Evolutionary conservation across 2,797 vertebrate genomes (phyloP), one percentile per base, ranked within the genome.

Genomic region (Periophthalmus magnuspinnatus): DNA sequence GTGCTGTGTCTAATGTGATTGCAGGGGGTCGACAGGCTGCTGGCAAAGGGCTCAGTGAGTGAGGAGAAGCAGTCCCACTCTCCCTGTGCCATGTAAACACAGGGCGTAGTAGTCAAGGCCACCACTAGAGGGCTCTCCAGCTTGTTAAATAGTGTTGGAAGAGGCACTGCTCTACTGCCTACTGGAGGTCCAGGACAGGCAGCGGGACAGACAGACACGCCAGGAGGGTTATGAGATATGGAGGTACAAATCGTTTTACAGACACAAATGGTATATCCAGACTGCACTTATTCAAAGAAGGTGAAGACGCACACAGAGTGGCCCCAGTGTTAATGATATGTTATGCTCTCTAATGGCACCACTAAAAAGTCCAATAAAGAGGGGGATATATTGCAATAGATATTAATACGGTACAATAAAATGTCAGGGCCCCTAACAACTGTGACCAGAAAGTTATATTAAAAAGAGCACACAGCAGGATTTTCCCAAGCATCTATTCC

Each of bases 111-210:
- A 45, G 65, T 63, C 7, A 21, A 41, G 59, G 0, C 0, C 16
- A 38, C 87, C 93, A 93, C 91, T 88, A 91, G 93, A 92, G 93
- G 93, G 90, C 91, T 83, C 91, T 88, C 82, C 72, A 92, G 91
- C 84, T 89, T 86, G 88, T 74, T 72, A 67, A 91, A 91, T 91
- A 52, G 81, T 71, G 74, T n/a, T 19, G 28, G 7, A 60, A 5
- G 47, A n/a, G 48, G 83, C 48, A 71, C 21, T 11, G 10, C 76
- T 77, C 70, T 78, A 71, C 84, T 81, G 69, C 72, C 69, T 28
- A 62, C 48, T 67, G 59, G 10, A 69, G 65, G 68, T 63, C 63
- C 22, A 69, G 69, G 86, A 76, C 81, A 80, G 83, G 78, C 80
- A 89, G 85, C 77, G 71, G 81, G 76, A 86, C 78, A 82, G 58